Conservation (phyloP, 2,797 vertebrate species). For the Megaceryle alcyon region DNA sequence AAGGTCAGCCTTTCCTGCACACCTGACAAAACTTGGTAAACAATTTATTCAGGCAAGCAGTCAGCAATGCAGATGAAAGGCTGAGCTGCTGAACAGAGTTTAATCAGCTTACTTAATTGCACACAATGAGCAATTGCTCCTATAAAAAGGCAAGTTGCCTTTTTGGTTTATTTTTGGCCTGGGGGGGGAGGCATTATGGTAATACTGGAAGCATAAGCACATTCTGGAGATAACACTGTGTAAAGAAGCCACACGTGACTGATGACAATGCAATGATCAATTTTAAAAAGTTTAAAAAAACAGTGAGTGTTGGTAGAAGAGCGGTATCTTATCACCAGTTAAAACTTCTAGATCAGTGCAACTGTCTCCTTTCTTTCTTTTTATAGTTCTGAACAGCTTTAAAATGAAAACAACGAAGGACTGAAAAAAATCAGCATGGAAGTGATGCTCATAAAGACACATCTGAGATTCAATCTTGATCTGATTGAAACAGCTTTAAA, state of each 20-base stretch:
- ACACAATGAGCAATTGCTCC: not conserved
- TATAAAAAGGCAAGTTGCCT: not conserved
- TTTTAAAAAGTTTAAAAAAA: not conserved
- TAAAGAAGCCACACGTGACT: not conserved
- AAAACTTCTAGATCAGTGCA: not conserved
- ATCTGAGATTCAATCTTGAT: not conserved
- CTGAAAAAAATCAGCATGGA: not conserved
- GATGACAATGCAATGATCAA: not conserved
- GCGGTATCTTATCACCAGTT: not conserved
- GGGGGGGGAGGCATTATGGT: not conserved
- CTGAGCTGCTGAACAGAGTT: not conserved
- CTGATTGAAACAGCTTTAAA: not conserved
- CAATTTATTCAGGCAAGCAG: not conserved
- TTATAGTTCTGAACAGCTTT: not conserved
- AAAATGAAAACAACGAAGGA: not conserved
- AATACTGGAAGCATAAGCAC: not conserved
- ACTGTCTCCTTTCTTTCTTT: not conserved
- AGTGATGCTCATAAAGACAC: not conserved
- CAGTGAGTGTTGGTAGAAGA: not conserved
- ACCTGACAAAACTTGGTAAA: not conserved
- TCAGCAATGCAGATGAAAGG: fast-evolving
- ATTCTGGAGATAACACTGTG: not conserved
- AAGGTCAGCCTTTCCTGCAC: not conserved
- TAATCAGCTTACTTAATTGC: not conserved
- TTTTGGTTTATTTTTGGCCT: not conserved